Evolutionary conservation across 2,113 vertebrate species (phyloP).

Genomic region (Grammomys dolichurus): DNA sequence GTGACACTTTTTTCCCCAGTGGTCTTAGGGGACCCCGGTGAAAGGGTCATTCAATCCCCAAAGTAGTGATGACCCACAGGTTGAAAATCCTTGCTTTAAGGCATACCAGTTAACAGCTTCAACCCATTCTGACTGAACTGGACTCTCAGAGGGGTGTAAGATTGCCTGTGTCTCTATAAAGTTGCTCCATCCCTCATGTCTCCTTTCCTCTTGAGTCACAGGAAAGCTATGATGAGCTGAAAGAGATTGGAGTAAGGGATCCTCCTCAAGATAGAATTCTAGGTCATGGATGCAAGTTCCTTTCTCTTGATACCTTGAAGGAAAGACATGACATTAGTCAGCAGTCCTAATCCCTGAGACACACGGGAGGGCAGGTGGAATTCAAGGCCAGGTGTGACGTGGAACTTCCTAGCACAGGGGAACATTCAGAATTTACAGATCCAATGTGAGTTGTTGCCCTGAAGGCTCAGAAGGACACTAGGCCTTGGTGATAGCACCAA

Average conservation of each 20-base stretch:
- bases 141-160: neutral
- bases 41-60: neutral
- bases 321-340: neutral
- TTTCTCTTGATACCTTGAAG: neutral
- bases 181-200: rapidly evolving
- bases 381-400: neutral
- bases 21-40: neutral
- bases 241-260: neutral
- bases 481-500: neutral
- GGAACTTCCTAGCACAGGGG: neutral
- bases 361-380: neutral
- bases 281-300: neutral
- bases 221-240: neutral
- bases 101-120: neutral
- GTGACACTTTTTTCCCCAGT: neutral
- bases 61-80: neutral
- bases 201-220: neutral
- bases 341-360: neutral
- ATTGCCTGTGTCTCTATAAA: neutral
- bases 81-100: neutral
- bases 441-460: rapidly evolving
- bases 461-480: neutral
- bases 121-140: neutral
- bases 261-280: neutral
- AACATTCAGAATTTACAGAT: neutral